Evolutionary conservation across 2,888 invertebrate genomes (phyloP).

Genomic region (Coremacera marginata): DNA sequence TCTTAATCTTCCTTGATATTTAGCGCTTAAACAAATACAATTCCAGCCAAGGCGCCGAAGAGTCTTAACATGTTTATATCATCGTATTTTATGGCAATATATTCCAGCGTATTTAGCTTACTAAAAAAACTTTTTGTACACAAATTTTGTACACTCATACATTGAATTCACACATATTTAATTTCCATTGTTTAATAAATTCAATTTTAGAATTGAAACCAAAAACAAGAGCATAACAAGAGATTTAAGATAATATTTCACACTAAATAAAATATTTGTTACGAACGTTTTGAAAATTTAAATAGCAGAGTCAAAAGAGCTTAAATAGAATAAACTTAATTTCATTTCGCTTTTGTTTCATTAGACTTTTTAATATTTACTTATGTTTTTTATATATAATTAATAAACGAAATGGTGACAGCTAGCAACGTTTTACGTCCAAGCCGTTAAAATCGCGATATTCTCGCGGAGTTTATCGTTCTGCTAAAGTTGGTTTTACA

Average conservation of each 20-base stretch:
- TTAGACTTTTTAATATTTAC: background rate
- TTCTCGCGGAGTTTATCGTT: constrained; percentile 10
- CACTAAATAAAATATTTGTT: background rate
- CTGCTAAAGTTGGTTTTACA: background rate
- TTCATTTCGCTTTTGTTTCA: background rate
- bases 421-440: background rate
- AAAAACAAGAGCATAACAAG: background rate
- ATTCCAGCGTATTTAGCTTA: background rate
- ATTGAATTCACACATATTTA: background rate
- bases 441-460: background rate
- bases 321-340: background rate
- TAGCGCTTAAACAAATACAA: too few species aligned
- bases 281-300: constrained; percentile 1
- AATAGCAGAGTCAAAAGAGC: constrained; percentile 3
- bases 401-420: background rate
- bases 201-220: constrained; percentile 4
- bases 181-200: background rate
- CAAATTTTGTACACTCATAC: background rate
- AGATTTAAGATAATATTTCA: background rate
- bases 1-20: too few species aligned
- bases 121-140: background rate
- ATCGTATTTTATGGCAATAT: background rate
- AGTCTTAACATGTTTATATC: background rate
- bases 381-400: background rate
- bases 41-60: too few species aligned